Evolutionary conservation across 2,797 vertebrate species (phyloP).

Genomic region (Chromis chromis): DNA sequence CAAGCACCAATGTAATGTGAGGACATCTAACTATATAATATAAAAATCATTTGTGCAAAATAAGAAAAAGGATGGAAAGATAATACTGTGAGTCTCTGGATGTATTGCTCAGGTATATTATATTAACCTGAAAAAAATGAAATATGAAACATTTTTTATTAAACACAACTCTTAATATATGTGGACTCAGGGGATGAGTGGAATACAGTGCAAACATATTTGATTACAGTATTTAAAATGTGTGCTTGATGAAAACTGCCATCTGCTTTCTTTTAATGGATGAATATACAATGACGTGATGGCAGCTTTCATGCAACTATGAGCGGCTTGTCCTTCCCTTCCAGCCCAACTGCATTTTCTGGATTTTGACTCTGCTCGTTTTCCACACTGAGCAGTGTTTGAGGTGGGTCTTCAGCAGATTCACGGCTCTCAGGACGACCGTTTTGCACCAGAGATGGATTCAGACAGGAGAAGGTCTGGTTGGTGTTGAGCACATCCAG

Average conservation of each 20-base stretch:
- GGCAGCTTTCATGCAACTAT: constrained; percentile 41
- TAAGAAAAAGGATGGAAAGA: constrained; percentile 18
- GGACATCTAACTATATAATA: background rate
- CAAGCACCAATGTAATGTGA: constrained; percentile 13
- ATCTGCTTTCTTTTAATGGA: constrained; percentile 21
- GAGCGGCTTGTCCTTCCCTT: constrained; percentile 41
- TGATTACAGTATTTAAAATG: constrained; percentile 15
- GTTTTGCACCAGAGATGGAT: constrained; percentile 84
- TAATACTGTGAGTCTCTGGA: constrained; percentile 3
- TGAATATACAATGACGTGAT: constrained; percentile 1
- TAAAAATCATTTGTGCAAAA: constrained; percentile 21
- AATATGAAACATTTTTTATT: background rate
- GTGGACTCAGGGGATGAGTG: constrained; percentile 1
- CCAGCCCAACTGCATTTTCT: constrained; percentile 27
- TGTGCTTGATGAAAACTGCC: constrained; percentile 37
- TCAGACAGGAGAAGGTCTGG: constrained; percentile 83
- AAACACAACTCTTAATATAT: constrained; percentile 26
- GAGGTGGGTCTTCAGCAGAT: constrained; percentile 23
- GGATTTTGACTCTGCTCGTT: constrained; percentile 22
- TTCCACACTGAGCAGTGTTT: constrained; percentile 21
- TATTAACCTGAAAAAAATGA: background rate
- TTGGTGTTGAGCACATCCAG: constrained; percentile 50
- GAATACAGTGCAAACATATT: constrained; percentile 21
- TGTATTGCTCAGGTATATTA: background rate
- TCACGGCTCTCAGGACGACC: constrained; percentile 66